A percentile compares a stretch with the other conserved stretches of the same genome.
These are phyloP conservation scores for Tretioscincus oriximinensis DNA, from an alignment of 2,113 vertebrate genomes.

Conservation along the genomic window DNA sequence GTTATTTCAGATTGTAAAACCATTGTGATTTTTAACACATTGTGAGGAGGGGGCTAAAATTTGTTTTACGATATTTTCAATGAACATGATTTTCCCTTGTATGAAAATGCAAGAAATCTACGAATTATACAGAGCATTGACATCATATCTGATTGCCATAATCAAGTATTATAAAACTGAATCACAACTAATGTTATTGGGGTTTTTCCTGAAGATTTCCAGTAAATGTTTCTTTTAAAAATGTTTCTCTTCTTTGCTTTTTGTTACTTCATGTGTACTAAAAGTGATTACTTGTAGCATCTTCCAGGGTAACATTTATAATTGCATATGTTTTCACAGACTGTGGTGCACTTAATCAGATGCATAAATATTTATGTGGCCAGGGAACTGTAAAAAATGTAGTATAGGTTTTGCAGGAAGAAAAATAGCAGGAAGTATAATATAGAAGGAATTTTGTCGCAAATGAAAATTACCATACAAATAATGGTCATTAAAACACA, in stretches of 20 bases:
- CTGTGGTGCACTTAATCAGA: background rate
- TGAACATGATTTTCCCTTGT: background rate
- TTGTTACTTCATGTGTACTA: background rate
- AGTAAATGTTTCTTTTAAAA: background rate
- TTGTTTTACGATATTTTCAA: background rate
- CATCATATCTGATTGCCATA: background rate
- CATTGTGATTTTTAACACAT: too few relatives aligned
- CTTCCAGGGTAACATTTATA: background rate
- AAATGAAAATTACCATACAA: background rate
- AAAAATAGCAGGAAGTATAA: background rate
- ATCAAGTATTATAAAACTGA: background rate
- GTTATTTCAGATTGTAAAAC: too few relatives aligned
- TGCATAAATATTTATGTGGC: background rate
- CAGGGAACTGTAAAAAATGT: background rate
- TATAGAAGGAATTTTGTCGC: background rate
- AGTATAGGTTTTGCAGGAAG: background rate
- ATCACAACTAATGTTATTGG: background rate
- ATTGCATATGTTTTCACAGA: background rate
- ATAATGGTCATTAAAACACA: background rate
- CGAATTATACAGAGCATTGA: background rate
- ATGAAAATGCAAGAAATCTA: background rate
- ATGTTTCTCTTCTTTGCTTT: background rate
- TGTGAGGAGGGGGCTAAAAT: too few relatives aligned
- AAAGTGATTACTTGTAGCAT: background rate
- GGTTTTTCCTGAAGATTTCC: background rate